These are phyloP conservation scores for Buteo buteo DNA, from an alignment of 2,113 vertebrate genomes.

Conservation along the genomic window DNA sequence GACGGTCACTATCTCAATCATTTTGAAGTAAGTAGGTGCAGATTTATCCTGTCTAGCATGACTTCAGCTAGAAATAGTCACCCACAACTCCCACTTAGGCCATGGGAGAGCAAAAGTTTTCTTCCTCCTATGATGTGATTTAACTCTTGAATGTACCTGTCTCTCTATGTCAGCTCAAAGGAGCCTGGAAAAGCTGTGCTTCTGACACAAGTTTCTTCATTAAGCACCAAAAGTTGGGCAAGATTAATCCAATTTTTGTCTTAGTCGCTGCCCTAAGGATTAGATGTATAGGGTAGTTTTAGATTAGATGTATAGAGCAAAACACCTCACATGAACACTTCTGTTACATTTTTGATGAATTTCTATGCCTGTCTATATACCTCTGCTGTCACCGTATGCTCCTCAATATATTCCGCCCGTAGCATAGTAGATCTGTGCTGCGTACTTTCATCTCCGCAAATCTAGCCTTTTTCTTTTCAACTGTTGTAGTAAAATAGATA, in stretches of 20 bases:
- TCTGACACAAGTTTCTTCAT: not conserved
- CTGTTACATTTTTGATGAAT: not conserved
- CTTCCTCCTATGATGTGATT: not conserved
- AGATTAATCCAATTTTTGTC: not conserved
- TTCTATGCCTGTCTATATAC: not conserved
- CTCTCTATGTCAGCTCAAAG: not conserved
- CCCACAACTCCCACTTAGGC: not conserved
- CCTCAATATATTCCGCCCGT: not conserved
- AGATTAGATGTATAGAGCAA: not conserved
- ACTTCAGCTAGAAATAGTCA: conserved; percentile 11
- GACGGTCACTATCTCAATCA: not conserved
- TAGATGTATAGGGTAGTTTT: not conserved
- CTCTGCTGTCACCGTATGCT: not conserved
- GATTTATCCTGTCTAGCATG: not conserved
- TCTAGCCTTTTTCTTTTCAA: not conserved
- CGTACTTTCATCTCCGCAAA: not conserved
- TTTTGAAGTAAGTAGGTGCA: not conserved
- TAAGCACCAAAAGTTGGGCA: not conserved
- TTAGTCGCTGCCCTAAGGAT: not conserved
- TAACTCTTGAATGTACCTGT: not conserved
- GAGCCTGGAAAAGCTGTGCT: not conserved
- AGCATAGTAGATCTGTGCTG: not conserved
- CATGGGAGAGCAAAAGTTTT: not conserved
- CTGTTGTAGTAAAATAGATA: not conserved
- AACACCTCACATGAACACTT: not conserved